These are phyloP conservation scores for Labeo calbasu DNA, from an alignment of 2,797 vertebrate genomes.

Conservation along the genomic window DNA sequence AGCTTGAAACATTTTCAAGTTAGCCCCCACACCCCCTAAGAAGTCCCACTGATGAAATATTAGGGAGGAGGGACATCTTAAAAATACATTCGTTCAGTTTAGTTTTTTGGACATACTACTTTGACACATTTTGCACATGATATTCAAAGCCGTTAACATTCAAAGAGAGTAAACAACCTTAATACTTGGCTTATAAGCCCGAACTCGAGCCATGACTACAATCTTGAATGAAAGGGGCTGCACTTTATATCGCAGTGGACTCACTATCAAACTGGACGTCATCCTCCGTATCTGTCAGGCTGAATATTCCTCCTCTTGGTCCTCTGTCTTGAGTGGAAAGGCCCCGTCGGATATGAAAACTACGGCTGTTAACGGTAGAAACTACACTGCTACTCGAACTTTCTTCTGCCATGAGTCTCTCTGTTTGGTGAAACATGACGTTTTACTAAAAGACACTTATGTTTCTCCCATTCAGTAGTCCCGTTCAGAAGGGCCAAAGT, in stretches of 20 bases:
- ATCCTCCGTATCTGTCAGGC: conserved; percentile 70
- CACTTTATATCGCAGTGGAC: conserved; percentile 45
- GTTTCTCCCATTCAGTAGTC: background rate
- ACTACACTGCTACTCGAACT: conserved; percentile 65
- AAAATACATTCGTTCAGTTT: background rate
- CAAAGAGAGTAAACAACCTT: background rate
- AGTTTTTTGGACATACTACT: background rate
- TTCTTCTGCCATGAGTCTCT: conserved; percentile 62
- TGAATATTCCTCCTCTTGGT: conserved; percentile 56
- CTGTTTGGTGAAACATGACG: conserved; percentile 18
- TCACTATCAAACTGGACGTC: conserved; percentile 82
- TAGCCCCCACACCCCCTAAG: conserved; percentile 54
- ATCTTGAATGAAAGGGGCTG: conserved; percentile 8
- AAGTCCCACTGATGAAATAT: conserved; percentile 32
- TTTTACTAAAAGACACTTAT: background rate
- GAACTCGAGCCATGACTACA: background rate
- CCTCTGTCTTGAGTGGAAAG: conserved; percentile 24
- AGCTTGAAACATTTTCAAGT: conserved; percentile 68
- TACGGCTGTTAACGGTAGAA: background rate
- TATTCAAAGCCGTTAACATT: background rate
- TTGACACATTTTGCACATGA: background rate
- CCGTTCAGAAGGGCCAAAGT: background rate
- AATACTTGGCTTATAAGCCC: background rate
- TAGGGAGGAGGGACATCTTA: conserved; percentile 12
- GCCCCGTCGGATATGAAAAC: conserved; percentile 46